Base-by-base conservation (phyloP, 2,888 invertebrate genomes). In the Lordiphosa andalusiaca region DNA sequence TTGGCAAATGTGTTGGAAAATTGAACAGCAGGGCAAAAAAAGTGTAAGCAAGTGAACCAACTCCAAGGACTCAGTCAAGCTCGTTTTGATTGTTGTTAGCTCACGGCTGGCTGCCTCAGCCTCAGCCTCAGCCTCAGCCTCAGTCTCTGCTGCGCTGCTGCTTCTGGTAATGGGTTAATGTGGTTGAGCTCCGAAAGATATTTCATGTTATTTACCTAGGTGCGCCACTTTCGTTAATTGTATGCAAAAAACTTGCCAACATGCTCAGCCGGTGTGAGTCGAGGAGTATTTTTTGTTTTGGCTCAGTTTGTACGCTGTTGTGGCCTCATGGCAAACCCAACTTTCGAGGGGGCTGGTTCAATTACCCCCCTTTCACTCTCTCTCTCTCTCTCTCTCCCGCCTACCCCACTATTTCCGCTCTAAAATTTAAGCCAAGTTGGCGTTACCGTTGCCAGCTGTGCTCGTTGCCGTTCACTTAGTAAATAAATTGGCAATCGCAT, bases 201-300 rank as follows among this genome's bases (percentile, higher is more conserved):
- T 67, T 61, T 71, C 69, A 73, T 76, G 71, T 73, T 73, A 83
- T 76, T 76, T 73, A 71, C 56, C 74, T 67, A 72, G 80, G 73
- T 70, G 81, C 70, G 84, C 84, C 83, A 77, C 72, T 86, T 84
- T 82, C 84, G 84, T 84, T 85, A 86, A 86, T 86, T 86, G 82
- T 82, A 80, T 84, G 80, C 84, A 75, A 82, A 72, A 71, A 73
- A 77, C 69, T 84, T 77, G 82, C 74, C 80, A 83, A 80, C 81
- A 73, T 60, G 64, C 65, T 39, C 59, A 59, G 57, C 57, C 39
- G 48, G 50, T 56, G 25, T 46, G 52, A 35, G 12, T 46, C n/a
- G 16, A n/a, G 13, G n/a, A 33, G 7, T 42, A 9, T 40, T 35
- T 53, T 50, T 49, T 46, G 39, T 57, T 51, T 52, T 65, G 64